A percentile compares a stretch with the other conserved stretches of the same genome.
phyloP scores from a whole-genome alignment of 2,888 invertebrate genomes.

The Hoplodrina blanda region DNA sequence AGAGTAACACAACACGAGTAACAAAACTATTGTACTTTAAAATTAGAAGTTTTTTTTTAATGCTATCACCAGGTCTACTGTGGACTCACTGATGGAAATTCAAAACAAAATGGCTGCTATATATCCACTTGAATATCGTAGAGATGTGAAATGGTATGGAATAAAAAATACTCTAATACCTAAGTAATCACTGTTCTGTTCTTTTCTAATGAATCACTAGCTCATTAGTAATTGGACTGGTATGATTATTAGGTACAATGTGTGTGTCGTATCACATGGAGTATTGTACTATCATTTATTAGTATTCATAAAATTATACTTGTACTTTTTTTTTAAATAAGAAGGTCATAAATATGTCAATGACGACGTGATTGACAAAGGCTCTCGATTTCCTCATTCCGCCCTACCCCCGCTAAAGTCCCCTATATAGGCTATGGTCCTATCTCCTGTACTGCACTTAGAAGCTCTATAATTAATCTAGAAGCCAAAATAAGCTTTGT shows the following conservation, averaged over 20 bases:
- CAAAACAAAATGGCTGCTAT: not conserved
- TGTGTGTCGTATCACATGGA: not conserved
- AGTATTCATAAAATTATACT: no score
- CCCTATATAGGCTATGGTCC: no score
- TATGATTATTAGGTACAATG: not conserved
- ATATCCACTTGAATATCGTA: constrained; percentile 16
- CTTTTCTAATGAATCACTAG: not conserved
- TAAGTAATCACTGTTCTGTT: constrained; percentile 37
- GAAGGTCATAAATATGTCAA: not conserved
- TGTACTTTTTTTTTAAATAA: no score
- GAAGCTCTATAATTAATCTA: no score
- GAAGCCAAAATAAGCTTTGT: no score
- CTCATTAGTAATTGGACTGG: not conserved
- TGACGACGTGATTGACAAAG: not conserved
- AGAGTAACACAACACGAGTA: not conserved
- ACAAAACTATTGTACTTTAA: not conserved
- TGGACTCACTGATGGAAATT: constrained; percentile 3
- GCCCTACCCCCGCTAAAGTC: no score
- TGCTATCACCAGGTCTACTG: not conserved
- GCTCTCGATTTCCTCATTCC: no score
- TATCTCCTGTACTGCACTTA: no score
- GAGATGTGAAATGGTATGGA: constrained; percentile 4
- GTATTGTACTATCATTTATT: not conserved
- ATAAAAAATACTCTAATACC: constrained; percentile 15
- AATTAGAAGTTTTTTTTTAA: not conserved